phyloP scores from a whole-genome alignment of 1,140 invertebrate genomes.

The Drosophila arawakana region DNA sequence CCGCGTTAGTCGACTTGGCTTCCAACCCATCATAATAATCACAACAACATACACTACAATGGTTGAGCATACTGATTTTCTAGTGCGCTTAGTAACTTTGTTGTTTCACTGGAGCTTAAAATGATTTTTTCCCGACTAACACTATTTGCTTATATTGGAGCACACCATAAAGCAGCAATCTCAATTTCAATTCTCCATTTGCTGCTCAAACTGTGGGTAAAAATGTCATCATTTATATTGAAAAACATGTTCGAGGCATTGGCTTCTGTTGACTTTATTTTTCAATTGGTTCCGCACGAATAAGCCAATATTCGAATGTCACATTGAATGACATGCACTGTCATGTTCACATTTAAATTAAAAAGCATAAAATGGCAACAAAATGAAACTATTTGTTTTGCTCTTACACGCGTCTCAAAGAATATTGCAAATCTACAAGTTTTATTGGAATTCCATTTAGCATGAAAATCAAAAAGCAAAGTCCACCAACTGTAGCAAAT shows the following conservation, averaged over 20 bases:
- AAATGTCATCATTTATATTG: background rate
- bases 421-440: too few relatives aligned
- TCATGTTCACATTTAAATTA: constrained; percentile 13
- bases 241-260: background rate
- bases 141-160: too few relatives aligned
- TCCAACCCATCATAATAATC: constrained; percentile 3
- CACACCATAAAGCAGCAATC: background rate
- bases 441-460: too few relatives aligned
- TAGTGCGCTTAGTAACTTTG: too few relatives aligned
- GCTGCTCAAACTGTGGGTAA: background rate
- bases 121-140: too few relatives aligned
- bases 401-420: background rate
- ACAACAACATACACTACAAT: background rate
- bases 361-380: constrained; percentile 6
- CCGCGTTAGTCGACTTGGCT: background rate
- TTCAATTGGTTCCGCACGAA: background rate
- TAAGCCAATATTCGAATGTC: constrained; percentile 14
- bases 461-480: background rate
- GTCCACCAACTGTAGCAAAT: too few relatives aligned
- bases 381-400: constrained; percentile 4
- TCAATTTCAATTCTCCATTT: background rate
- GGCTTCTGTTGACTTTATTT: background rate
- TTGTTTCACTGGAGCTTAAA: too few relatives aligned
- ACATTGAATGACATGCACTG: constrained; percentile 2
- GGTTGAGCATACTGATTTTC: background rate